Base-by-base conservation (phyloP, 2,888 invertebrate species). In the Tetragonula carbonaria region DNA sequence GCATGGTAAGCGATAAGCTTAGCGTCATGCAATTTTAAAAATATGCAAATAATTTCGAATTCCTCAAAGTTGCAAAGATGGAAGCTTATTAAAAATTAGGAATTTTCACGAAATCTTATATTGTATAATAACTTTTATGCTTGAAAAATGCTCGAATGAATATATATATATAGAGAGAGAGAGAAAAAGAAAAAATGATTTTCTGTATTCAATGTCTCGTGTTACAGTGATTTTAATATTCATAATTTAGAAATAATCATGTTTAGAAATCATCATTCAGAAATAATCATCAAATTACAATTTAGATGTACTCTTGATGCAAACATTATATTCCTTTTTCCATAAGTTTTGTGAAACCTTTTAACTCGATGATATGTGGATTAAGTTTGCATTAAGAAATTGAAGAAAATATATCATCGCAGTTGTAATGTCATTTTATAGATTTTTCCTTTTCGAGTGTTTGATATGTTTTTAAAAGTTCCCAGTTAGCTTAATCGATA, bases 401-500 rank as follows among this genome's bases (percentile, higher is more conserved):
- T 2, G 55, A 68, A 23, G 16, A 28, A 45, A 28, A 8, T 50
- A 5, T 53, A 57, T 33, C 23, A 5, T 13, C 16, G n/a, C 53
- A 70, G 45, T 70, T 33, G 38, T 28, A 2, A 53, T 28, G 4
- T 13, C 45, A 53, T 14, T 59, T 59, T 33, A 4, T 50, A 8
- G 23, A 63, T 71, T 50, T 63, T 55, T 28, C 28, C n/a, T 4
- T 38, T 23, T 53, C 21, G 23, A 45, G 18, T 21, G 21, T 65
- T 53, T 65, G 33, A 71, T 77, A n/a, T 11, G 45, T 66, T 66
- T 65, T 72, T n/a, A 72, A 55, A 72, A 55, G 65, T 72, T 78
- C 65, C 45, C n/a, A 28, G 28, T 28, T 57, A 4, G 23, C 21
- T 14, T 50, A 78, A 78, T 78, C 72, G 55, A 78, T 78, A 55